phyloP scores from a whole-genome alignment of 1,140 invertebrate species.

The Lepidotrigona ventralis region DNA sequence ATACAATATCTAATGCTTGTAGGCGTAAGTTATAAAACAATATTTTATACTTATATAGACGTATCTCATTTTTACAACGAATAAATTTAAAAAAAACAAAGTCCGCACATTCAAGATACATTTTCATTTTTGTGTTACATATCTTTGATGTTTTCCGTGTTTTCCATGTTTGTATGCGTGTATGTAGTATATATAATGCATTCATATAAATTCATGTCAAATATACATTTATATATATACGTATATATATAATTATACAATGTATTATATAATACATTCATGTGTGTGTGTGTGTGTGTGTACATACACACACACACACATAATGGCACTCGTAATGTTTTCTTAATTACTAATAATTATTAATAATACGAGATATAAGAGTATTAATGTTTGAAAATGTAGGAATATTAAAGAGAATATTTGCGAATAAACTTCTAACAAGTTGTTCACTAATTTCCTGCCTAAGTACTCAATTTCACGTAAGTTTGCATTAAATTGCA shows the following conservation, averaged over 20 bases:
- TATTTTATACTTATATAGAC: constrained; percentile 29
- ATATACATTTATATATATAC: constrained; percentile 4
- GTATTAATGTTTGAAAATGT: constrained; percentile 52
- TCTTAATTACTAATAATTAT: constrained; percentile 47
- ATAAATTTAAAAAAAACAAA: constrained; percentile 27
- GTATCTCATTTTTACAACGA: constrained; percentile 38
- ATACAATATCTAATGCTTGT: constrained; percentile 1
- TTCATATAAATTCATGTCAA: constrained; percentile 14
- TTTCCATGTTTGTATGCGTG: no score
- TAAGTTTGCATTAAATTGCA: neutral
- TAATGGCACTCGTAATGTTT: constrained; percentile 50
- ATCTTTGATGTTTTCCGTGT: constrained; percentile 27
- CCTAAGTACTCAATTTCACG: neutral
- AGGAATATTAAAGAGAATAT: constrained; percentile 53
- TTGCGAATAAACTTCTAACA: constrained; percentile 43
- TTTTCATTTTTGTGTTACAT: constrained; percentile 40
- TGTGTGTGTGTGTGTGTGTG: neutral
- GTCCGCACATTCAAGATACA: constrained; percentile 17
- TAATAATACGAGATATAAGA: constrained; percentile 50
- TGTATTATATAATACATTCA: neutral
- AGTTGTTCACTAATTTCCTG: constrained; percentile 14
- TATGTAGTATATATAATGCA: neutral
- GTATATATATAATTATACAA: neutral
- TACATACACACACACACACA: neutral
- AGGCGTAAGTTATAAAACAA: constrained; percentile 38